Evolutionary conservation across 1,140 invertebrate genomes (phyloP), one percentile per base, ranked within the genome.

Genomic region (Nasonia giraulti): DNA sequence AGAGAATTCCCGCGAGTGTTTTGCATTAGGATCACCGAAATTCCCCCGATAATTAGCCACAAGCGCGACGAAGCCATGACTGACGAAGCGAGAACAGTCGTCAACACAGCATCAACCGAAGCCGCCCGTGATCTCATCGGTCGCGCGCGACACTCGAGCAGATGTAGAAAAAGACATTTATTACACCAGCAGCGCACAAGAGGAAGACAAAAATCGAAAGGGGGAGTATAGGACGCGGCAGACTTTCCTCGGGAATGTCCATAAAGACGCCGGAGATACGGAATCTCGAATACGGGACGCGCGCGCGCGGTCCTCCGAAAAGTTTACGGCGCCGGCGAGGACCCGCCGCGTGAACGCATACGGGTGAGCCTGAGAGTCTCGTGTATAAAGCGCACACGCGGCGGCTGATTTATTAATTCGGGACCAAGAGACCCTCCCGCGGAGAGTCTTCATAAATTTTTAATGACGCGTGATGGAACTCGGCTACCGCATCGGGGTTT

Each of bases 221-320:
- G 27, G 80, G 55, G 80, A 37, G 17, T 4, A 27, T 27, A 76
- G 31, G 3, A 55, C 73, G 80, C 82, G 80, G 80, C 82, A 79
- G 81, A 82, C 85, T 88, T 86, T 86, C 77, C 82, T 78, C 79
- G 74, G 82, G 84, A 79, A 86, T 87, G 85, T 62, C 87, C 83
- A 85, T 88, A 87, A 87, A 88, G 82, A 80, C 75, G 83, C 82
- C 84, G 84, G 82, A 87, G 87, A 87, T 88, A 86, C 47, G 82
- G 84, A 87, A 88, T 88, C 85, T 85, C 23, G 17, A 62, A 62
- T 62, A 17, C 55, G 82, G 80, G 84, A 78, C 75, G 84, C 79
- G 17, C 75, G 84, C 79, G 17, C 50, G 17, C 17, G 55, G 17
- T 62, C 55, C 17, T n/a, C 55, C 55, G 55, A 62, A 62, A 62